phyloP scores from a whole-genome alignment of 2,797 vertebrate species.

The Sciaenops ocellatus region DNA sequence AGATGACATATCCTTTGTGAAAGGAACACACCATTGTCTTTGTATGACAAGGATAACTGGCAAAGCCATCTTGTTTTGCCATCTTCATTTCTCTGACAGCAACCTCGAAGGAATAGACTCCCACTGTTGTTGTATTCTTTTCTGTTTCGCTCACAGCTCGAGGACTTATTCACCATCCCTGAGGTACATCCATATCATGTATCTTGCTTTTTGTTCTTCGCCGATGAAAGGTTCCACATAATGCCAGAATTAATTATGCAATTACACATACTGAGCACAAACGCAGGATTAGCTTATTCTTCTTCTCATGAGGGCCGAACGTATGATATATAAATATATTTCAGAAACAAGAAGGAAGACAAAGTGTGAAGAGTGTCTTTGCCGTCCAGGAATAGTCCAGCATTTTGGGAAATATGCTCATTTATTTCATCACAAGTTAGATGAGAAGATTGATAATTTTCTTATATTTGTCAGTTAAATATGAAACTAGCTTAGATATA shows the following conservation, averaged over 20 bases:
- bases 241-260: background rate
- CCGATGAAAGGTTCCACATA: constrained; percentile 19
- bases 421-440: background rate
- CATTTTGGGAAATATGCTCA: background rate
- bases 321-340: background rate
- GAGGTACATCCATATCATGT: constrained; percentile 12
- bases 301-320: background rate
- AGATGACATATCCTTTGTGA: constrained; percentile 54
- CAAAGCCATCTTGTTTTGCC: constrained; percentile 36
- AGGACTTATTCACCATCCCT: constrained; percentile 43
- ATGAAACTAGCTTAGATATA: no score
- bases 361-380: background rate
- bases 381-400: background rate
- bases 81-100: constrained; percentile 29
- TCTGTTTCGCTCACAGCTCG: constrained; percentile 34
- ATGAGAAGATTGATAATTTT: background rate
- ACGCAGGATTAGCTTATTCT: background rate
- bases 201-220: constrained; percentile 42
- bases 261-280: constrained; percentile 11
- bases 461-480: background rate
- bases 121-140: constrained; percentile 9
- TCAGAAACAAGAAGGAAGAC: background rate
- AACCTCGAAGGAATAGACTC: constrained; percentile 35
- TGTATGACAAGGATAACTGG: constrained; percentile 48
- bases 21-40: constrained; percentile 31